Evolutionary conservation across 2,113 vertebrate genomes (phyloP).

Genomic region (Clarias gariepinus): DNA sequence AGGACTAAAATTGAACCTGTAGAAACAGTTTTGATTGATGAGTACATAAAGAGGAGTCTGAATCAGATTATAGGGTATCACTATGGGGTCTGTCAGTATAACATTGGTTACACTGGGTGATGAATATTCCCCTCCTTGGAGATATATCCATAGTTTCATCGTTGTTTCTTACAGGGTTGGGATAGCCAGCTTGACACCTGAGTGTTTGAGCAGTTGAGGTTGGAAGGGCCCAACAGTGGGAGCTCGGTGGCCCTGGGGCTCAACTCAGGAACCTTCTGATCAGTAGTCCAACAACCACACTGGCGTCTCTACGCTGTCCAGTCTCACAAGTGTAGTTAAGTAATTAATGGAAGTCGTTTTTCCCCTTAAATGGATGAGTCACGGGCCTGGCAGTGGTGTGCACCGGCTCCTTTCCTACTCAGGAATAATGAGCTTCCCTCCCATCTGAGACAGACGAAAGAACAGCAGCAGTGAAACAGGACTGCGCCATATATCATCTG

Average conservation of each 20-base stretch:
- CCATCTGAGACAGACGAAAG: slow-evolving; percentile 5
- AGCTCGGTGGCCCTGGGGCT: too few species aligned
- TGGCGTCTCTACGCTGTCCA: slow-evolving; percentile 2
- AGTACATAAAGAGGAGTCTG: background rate
- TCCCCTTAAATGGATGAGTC: slow-evolving; percentile 53
- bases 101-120: too few species aligned
- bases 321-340: slow-evolving; percentile 42
- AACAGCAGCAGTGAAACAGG: slow-evolving; percentile 18
- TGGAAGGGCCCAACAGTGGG: too few species aligned
- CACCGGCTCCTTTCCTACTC: slow-evolving; percentile 43
- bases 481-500: slow-evolving; percentile 19
- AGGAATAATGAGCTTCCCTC: slow-evolving; percentile 49
- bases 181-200: too few species aligned
- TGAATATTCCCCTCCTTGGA: too few species aligned
- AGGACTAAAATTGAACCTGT: background rate
- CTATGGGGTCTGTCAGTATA: too few species aligned
- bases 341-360: slow-evolving; percentile 58
- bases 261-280: too few species aligned
- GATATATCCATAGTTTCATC: too few species aligned
- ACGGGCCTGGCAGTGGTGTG: slow-evolving; percentile 46
- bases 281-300: background rate
- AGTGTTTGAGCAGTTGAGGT: too few species aligned
- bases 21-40: background rate
- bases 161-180: too few species aligned
- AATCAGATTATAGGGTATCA: background rate